Conservation (phyloP, 2,797 vertebrate genomes). For the Falco rusticolus region DNA sequence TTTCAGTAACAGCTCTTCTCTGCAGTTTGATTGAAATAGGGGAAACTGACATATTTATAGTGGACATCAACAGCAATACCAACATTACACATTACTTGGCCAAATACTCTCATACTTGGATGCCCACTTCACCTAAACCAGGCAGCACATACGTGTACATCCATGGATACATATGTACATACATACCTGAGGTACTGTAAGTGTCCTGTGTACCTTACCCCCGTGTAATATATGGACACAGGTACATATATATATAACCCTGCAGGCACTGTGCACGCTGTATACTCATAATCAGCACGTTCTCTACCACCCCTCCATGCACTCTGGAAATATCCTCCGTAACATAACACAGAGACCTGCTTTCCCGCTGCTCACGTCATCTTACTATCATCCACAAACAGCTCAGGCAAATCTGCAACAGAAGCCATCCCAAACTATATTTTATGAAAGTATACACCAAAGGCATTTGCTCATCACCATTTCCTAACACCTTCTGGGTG, state of each 20-base stretch:
- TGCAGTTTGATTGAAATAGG: neutral
- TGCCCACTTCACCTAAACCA: neutral
- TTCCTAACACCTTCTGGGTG: neutral
- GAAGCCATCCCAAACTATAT: neutral
- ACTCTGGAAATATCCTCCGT: neutral
- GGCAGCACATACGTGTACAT: neutral
- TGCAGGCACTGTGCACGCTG: accelerated
- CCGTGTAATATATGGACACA: neutral
- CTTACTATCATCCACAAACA: neutral
- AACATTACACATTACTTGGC: neutral
- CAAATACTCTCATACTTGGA: neutral
- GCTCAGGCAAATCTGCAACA: neutral
- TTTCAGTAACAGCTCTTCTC: neutral
- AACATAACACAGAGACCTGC: neutral
- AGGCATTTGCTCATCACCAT: neutral
- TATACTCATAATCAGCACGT: neutral
- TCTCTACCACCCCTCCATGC: neutral
- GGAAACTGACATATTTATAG: neutral
- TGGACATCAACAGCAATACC: neutral
- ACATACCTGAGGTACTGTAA: neutral
- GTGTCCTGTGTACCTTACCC: neutral
- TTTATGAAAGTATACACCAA: neutral
- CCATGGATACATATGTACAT: too few species aligned
- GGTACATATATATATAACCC: accelerated
- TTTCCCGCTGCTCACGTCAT: neutral